Evolutionary conservation across 2,797 vertebrate genomes (phyloP), one percentile per base, ranked within the genome.

Genomic region (Saxicola maurus): DNA sequence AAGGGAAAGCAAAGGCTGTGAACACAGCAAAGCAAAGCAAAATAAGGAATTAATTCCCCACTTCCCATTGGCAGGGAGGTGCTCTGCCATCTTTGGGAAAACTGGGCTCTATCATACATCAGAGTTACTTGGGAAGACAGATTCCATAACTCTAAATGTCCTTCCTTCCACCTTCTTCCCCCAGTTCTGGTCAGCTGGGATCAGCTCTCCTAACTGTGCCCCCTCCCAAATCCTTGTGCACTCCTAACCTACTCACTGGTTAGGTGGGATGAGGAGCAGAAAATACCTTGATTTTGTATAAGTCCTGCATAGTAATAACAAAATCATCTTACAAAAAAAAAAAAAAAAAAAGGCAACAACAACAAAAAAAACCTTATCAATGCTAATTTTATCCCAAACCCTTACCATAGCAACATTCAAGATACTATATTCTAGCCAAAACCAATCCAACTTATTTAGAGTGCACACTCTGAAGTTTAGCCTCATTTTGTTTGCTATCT

Each of bases 91-190:
- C 35, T 35, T 35, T 28, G 66, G 40, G 38, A 40, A 48, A 71
- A 15, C 17, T 21, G 28, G 11, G 43, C 28, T 86, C 8, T 20
- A 6, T 30, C 33, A 38, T 0, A 1, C 1, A 0, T 53, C 27
- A 35, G 1, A 4, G 3, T 57, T 13, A 53, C 14, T 16, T 53
- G 35, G 12, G 11, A 67, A 71, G 35, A 53, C 7, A 57, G 35
- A 79, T 13, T 12, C 17, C 2, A 1, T 12, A 13, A 57, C 10
- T 51, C 23, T 5, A 8, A 64, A 51, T 1, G 0, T n/a, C 27
- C 6, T 7, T 21, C 12, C 23, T 40, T 65, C 14, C 13, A 10
- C 2, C 6, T 25, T 51, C 11, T 80, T 71, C 17, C 28, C 3
- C 6, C 23, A 23, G 8, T 19, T 67, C 35, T 23, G 33, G 24